phyloP scores from a whole-genome alignment of 1,140 invertebrate species.

The Temnothorax curvispinosus region DNA sequence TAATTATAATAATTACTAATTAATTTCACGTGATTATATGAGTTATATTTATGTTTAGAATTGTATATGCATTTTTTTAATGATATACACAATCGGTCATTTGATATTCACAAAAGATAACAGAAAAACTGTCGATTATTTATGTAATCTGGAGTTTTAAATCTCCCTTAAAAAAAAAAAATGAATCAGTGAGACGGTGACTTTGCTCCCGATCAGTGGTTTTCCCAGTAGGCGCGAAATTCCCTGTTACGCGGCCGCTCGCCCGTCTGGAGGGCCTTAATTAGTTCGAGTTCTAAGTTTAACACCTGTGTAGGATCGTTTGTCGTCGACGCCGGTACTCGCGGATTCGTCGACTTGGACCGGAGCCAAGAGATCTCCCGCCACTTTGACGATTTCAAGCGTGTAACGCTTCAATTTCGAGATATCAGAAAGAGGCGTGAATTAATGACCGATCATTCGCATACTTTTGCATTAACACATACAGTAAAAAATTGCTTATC shows the following conservation, averaged over 20 bases:
- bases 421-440: slow-evolving; percentile 22
- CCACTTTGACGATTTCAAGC: slow-evolving; percentile 27
- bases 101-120: neutral
- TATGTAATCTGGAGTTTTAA: neutral
- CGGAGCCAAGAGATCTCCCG: slow-evolving; percentile 58
- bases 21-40: neutral
- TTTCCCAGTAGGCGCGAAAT: slow-evolving; percentile 65
- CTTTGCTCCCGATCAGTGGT: slow-evolving; percentile 42
- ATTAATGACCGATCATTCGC: slow-evolving; percentile 8
- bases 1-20: neutral
- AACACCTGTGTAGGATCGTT: slow-evolving; percentile 75
- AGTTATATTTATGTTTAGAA: neutral
- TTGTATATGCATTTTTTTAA: neutral
- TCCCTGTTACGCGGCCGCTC: slow-evolving; percentile 65
- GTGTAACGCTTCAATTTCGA: slow-evolving; percentile 45
- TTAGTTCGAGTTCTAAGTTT: slow-evolving; percentile 76
- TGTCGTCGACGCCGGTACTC: slow-evolving; percentile 55
- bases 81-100: neutral
- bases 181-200: neutral
- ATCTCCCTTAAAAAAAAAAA: neutral
- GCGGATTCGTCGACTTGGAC: slow-evolving; percentile 64
- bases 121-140: neutral
- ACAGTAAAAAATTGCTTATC: neutral
- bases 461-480: neutral
- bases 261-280: slow-evolving; percentile 66